A percentile compares a stretch with the other conserved stretches of the same genome.
phyloP scores from a whole-genome alignment of 1,140 invertebrate species.

The Heliconius hermathena region DNA sequence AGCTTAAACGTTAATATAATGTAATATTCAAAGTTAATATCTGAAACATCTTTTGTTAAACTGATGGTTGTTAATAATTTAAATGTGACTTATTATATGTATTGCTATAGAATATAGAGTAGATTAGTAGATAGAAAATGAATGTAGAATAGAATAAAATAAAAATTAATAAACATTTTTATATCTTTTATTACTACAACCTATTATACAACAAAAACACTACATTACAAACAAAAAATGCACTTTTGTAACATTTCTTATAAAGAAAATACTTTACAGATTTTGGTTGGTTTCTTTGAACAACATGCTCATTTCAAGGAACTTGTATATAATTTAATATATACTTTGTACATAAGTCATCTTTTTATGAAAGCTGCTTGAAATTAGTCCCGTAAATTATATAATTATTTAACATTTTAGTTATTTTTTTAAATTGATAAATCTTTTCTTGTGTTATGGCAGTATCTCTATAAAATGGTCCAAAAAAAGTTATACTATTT shows the following conservation, averaged over 20 bases:
- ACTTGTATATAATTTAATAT: not conserved
- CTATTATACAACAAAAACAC: conserved; percentile 25
- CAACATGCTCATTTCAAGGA: not conserved
- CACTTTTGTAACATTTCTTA: conserved; percentile 18
- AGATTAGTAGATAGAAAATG: not conserved
- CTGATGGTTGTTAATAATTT: not conserved
- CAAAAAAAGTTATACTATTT: conserved; percentile 57
- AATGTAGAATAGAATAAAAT: conserved; percentile 1
- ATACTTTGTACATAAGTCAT: not conserved
- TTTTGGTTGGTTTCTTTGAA: not conserved
- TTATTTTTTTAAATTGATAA: not conserved
- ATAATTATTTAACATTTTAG: not conserved
- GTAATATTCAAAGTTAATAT: too few species aligned
- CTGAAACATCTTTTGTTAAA: not conserved
- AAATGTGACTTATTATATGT: not conserved
- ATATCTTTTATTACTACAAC: conserved; percentile 9
- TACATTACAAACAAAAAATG: conserved; percentile 17
- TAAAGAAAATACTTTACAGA: conserved; percentile 4
- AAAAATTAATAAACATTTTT: not conserved
- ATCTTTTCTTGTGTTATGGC: not conserved
- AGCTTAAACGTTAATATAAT: too few species aligned
- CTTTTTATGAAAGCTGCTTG: not conserved
- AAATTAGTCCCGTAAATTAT: not conserved
- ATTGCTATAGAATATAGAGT: not conserved
- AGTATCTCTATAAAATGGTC: conserved; percentile 38